Evolutionary conservation across 1,140 invertebrate species (phyloP).

Genomic region (Maconellicoccus hirsutus): DNA sequence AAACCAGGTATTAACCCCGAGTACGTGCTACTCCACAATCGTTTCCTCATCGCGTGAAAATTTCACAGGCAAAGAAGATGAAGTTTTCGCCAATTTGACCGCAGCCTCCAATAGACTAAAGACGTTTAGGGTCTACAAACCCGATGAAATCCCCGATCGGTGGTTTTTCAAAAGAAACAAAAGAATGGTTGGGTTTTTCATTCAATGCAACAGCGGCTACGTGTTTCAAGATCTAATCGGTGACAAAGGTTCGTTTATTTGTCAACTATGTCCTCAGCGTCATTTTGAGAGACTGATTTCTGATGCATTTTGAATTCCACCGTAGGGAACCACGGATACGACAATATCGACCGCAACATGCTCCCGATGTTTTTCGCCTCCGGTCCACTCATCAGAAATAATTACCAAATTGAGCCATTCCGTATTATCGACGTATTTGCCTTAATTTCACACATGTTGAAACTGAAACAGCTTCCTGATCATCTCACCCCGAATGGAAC

Average conservation of each 20-base stretch:
- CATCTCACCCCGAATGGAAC: not conserved
- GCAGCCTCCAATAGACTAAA: not conserved
- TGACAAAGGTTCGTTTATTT: not conserved
- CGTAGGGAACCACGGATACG: conserved; percentile 53
- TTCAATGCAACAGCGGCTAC: not conserved
- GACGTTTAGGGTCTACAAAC: conserved; percentile 22
- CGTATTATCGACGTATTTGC: conserved; percentile 51
- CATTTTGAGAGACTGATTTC: too few relatives aligned
- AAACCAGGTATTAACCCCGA: conserved; percentile 38
- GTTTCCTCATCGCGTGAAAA: too few relatives aligned
- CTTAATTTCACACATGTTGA: conserved; percentile 37
- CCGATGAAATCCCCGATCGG: conserved; percentile 10
- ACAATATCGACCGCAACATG: conserved; percentile 46
- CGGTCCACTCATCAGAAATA: conserved; percentile 47
- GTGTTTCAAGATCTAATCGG: not conserved
- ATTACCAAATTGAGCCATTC: conserved; percentile 43
- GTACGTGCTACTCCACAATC: too few relatives aligned
- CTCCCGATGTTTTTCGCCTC: conserved; percentile 54
- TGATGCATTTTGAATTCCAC: conserved; percentile 20
- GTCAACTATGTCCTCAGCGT: too few relatives aligned
- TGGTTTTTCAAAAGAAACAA: conserved; percentile 23
- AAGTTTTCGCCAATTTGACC: conserved; percentile 21
- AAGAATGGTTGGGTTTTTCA: not conserved
- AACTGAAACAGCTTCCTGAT: not conserved
- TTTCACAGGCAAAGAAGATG: too few relatives aligned